Base-by-base conservation (phyloP, 2,113 vertebrate species). In the Gymnobelideus leadbeateri region DNA sequence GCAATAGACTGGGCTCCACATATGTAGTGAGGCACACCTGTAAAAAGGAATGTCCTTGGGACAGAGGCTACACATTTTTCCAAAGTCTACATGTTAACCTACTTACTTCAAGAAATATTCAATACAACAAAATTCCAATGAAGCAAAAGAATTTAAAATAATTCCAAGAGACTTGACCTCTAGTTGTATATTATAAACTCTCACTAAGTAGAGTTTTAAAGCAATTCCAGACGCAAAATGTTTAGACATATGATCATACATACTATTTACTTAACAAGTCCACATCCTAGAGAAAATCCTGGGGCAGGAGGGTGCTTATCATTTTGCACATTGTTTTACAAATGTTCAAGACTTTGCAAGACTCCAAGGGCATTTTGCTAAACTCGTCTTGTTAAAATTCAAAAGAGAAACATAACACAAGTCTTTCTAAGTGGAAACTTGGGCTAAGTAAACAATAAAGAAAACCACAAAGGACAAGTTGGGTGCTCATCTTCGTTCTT, bases 51-150 rank as follows among this genome's bases (percentile, higher is more conserved):
- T 84, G n/a, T 84, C 68, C n/a, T 84, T 84, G 68, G 19, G 2
- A 43, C 19, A 14, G n/a, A 43, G 68, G 68, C 43, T 84, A 43
- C 6, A 43, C 37, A 23, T 84, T 84, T 84, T 84, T 55, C 93
- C 49, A 50, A 23, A 0, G 0, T 46, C 16, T 28, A 8, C 51
- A 43, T 91, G n/a, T 92, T 49, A 49, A 90, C 51, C 51, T 77
- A 55, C 91, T 91, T 68, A 52, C 84, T 92, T 94, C 89, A 96
- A 92, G 92, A 77, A 91, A 94, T 53, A 47, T 89, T 91, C 95
- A 94, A 16, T 12, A 51, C 24, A 84, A 50, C 55, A 49, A 90
- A 47, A 31, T 23, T 51, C 49, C 54, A 53, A n/a, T 57, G 46
- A 90, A 94, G 55, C 51, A 49, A 92, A 94, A 89, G 77, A n/a